These are phyloP conservation scores for Glaucomys volans DNA, from an alignment of 2,113 vertebrate genomes.

Conservation along the genomic window DNA sequence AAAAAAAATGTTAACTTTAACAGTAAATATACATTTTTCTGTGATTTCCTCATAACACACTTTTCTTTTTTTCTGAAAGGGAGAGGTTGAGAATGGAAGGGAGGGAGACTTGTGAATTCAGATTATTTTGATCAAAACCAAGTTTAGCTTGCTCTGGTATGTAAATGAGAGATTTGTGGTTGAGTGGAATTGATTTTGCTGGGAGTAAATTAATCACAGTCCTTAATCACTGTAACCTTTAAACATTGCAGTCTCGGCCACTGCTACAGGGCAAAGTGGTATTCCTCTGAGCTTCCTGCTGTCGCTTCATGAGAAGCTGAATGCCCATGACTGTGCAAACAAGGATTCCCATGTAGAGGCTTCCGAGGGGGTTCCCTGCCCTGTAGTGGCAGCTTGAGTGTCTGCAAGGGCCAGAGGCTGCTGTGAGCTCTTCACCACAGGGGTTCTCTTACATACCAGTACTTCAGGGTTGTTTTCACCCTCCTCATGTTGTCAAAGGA, in stretches of 20 bases:
- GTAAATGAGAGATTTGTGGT: conserved; percentile 88
- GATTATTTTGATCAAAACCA: conserved; percentile 65
- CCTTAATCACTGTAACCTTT: conserved; percentile 93
- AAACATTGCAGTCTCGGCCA: conserved; percentile 82
- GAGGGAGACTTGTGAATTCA: conserved; percentile 73
- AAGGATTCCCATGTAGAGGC: not conserved
- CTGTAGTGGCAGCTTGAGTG: not conserved
- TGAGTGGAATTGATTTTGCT: conserved; percentile 95
- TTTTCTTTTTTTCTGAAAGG: not conserved
- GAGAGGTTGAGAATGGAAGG: not conserved
- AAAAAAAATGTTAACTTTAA: conserved; percentile 77
- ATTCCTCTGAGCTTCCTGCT: conserved; percentile 59
- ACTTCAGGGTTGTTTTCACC: not conserved
- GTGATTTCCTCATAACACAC: conserved; percentile 55
- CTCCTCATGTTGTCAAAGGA: not conserved
- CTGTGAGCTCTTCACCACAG: not conserved
- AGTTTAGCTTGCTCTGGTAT: conserved; percentile 80
- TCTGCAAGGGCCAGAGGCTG: not conserved
- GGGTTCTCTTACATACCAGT: not conserved
- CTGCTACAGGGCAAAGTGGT: conserved; percentile 77
- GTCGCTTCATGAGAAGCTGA: conserved; percentile 65
- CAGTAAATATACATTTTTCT: conserved; percentile 64
- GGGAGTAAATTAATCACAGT: conserved; percentile 94
- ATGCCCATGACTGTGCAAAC: conserved; percentile 27
- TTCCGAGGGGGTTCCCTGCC: not conserved